phyloP scores from a whole-genome alignment of 2,888 invertebrate species.

The Celastrina argiolus region DNA sequence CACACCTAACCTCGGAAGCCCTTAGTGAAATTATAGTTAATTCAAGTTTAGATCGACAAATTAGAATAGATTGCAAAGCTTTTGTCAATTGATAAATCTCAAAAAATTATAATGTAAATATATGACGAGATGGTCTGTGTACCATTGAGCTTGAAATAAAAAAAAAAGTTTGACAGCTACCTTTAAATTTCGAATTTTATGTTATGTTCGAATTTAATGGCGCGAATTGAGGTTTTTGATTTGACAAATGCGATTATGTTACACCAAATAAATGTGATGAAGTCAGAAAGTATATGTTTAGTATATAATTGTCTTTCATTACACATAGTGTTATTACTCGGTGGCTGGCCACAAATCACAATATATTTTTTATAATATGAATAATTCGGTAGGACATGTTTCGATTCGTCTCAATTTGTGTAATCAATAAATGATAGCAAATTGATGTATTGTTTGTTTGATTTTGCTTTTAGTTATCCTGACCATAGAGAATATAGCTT shows the following conservation, averaged over 20 bases:
- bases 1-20: not conserved
- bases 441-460: constrained; percentile 50
- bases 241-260: constrained; percentile 37
- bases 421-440: constrained; percentile 75
- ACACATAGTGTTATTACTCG: constrained; percentile 44
- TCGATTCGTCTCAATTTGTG: constrained; percentile 70
- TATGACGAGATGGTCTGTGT: not conserved
- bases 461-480: constrained; percentile 38
- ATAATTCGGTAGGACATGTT: constrained; percentile 54
- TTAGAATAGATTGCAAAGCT: constrained; percentile 14
- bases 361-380: constrained; percentile 54
- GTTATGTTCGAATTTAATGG: not conserved
- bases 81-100: constrained; percentile 15
- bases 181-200: not conserved
- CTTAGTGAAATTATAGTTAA: constrained; percentile 20
- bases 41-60: constrained; percentile 19
- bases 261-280: constrained; percentile 53
- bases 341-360: constrained; percentile 74
- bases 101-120: too few species aligned
- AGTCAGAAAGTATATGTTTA: constrained; percentile 41
- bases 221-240: constrained; percentile 24
- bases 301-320: constrained; percentile 29
- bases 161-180: not conserved
- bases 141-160: not conserved
- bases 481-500: not conserved